Base-by-base conservation (phyloP, 2,113 vertebrate genomes). In the Helogale parvula region DNA sequence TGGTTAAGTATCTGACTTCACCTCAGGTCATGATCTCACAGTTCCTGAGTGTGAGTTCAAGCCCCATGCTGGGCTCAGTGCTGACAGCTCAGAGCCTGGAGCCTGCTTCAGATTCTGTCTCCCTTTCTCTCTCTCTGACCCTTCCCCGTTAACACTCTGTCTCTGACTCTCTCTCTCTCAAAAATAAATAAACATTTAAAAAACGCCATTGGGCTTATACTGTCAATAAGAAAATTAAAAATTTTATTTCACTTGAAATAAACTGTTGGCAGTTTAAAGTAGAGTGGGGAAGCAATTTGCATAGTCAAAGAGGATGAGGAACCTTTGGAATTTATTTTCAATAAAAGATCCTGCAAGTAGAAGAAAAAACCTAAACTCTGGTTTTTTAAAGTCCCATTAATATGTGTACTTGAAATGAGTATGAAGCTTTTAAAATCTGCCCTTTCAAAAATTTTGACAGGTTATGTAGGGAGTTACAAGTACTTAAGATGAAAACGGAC, bases 401-500 rank as follows among this genome's bases (percentile, higher is more conserved):
- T 94, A 87, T 76, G 86, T 60, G 81, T 95, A 83, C 86, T 97
- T 79, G 14, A 96, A 95, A 86, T 69, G 84, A 97, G 54, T 93
- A 98, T 93, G 93, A 83, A 93, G 33, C 93, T 98, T 95, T 96
- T 97, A 96, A 98, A 98, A 92, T 79, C 35, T 85, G 76, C 87
- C 80, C 84, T 98, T 97, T 92, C 71, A 87, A 96, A 80, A 82
- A 71, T 57, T 93, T 95, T 91, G 79, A 92, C 96, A 95, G 94
- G 54, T 72, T 79, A 82, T 92, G 33, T 85, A 80, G 93, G 41
- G 88, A 95, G 57, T 97, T 95, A 94, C 96, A 99, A 98, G 98
- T 98, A 98, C 96, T 95, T 97, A 97, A 98, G 89, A 97, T 97
- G 98, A 92, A 98, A 98, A 97, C 2, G 96, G 98, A 97, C 89